These are phyloP conservation scores for Pachycephala philippinensis DNA, from an alignment of 2,113 vertebrate species.

Conservation along the genomic window DNA sequence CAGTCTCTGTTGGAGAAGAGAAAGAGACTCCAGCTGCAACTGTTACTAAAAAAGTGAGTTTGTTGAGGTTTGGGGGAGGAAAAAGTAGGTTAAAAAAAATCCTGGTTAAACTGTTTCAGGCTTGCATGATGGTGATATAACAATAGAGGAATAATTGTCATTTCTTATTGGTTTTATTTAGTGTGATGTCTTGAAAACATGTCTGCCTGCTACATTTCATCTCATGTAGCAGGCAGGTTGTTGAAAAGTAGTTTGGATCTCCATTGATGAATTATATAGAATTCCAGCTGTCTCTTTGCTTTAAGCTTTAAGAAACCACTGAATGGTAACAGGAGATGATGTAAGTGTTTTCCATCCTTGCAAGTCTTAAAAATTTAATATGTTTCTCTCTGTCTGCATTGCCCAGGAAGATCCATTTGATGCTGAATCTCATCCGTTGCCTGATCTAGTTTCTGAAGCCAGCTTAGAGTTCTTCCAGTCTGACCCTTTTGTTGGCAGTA, in stretches of 20 bases:
- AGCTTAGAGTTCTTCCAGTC: conserved; percentile 91
- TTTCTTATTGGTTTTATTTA: not conserved
- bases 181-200: not conserved
- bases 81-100: not conserved
- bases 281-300: not conserved
- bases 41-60: conserved; percentile 62
- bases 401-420: conserved; percentile 82
- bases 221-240: not conserved
- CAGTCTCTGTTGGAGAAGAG: conserved; percentile 53
- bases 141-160: not conserved
- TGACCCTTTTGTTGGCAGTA: conserved; percentile 94
- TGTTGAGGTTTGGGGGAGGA: not conserved
- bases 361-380: conserved; percentile 8
- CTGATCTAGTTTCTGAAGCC: conserved; percentile 72
- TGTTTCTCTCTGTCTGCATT: conserved; percentile 4
- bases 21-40: conserved; percentile 48
- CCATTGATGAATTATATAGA: not conserved
- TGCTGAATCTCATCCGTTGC: conserved; percentile 74
- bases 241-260: not conserved
- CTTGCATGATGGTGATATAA: not conserved
- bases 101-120: not conserved
- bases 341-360: not conserved
- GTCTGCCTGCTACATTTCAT: no score
- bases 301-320: not conserved
- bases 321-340: not conserved